Percentiles rank a stretch among this genome's conserved stretches.
These are phyloP conservation scores for Tuberolachnus salignus DNA, from an alignment of 2,888 invertebrate genomes.

Conservation along the genomic window DNA sequence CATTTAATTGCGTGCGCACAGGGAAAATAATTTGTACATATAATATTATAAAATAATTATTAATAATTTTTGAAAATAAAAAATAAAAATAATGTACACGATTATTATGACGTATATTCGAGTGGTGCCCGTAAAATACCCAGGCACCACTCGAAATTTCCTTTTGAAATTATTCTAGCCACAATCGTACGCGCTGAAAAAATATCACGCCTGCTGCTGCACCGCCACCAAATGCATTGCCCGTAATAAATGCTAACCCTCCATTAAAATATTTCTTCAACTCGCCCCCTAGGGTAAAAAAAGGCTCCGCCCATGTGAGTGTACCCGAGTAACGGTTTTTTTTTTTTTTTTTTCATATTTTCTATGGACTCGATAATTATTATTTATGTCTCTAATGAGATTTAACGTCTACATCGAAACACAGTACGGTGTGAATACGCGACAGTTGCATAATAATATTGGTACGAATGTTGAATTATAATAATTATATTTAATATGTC, in stretches of 20 bases:
- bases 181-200: background rate
- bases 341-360: conserved; percentile 20
- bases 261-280: conserved; percentile 50
- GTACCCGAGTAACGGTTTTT: conserved; percentile 39
- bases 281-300: conserved; percentile 19
- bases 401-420: background rate
- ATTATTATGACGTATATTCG: background rate
- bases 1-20: too few species aligned
- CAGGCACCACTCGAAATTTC: conserved; percentile 38
- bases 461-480: too few species aligned
- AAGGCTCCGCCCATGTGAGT: conserved; percentile 32
- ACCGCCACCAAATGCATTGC: conserved; percentile 1
- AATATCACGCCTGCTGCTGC: conserved; percentile 10
- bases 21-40: too few species aligned
- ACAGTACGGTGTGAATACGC: too few species aligned
- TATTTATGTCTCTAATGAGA: conserved; percentile 34
- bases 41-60: background rate
- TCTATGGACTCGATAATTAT: conserved; percentile 14
- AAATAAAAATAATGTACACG: background rate
- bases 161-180: conserved; percentile 27
- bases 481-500: too few species aligned
- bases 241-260: conserved; percentile 50
- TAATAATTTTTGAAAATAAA: conserved; percentile 13
- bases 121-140: conserved; percentile 1
- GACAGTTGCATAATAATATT: too few species aligned